Base-by-base conservation (phyloP, 1,140 invertebrate species). In the Cydia splendana region DNA sequence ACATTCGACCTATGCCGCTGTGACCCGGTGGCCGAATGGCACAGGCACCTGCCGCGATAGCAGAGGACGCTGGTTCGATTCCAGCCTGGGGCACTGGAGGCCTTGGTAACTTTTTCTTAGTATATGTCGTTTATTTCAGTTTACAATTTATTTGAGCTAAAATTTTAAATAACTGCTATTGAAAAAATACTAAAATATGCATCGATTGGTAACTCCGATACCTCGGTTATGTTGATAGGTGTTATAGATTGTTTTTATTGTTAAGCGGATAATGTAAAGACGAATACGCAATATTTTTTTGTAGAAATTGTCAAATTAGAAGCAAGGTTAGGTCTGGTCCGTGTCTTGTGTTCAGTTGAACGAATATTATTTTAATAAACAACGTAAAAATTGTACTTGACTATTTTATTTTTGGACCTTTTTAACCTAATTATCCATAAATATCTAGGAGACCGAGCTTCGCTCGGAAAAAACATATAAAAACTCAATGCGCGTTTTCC, bases 301-400 rank as follows among this genome's bases (percentile, higher is more conserved):
- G 84, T 87, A 87, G 85, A 82, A 87, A 84, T 85, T 91, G 89
- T 87, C 88, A 90, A 91, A 91, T 89, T 91, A 91, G 80, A 85
- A 90, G 85, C 88, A 89, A 87, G 89, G 90, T 90, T 93, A 93
- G 90, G 89, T 91, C 91, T 91, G 91, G 84, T 88, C 89, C 88
- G 82, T 89, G 77, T 88, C 87, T 90, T 93, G 90, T 91, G 91
- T 91, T 93, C 91, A 91, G 89, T 91, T 92, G 88, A 88, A 93
- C 88, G 89, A 91, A 93, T 93, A 93, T 93, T 93, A 93, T 93
- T 93, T 93, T 91, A 93, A 93, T 93, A 93, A 93, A 93, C 91
- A 92, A 89, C 88, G 88, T 90, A 85, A 93, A 87, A 93, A 90
- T 88, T 89, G 87, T 89, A 87, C 81, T 76, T 75, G 53, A 4